Percentiles rank a stretch among this genome's conserved stretches.
These are phyloP conservation scores for Diabrotica virgifera DNA, from an alignment of 1,140 invertebrate genomes.

Conservation along the genomic window DNA sequence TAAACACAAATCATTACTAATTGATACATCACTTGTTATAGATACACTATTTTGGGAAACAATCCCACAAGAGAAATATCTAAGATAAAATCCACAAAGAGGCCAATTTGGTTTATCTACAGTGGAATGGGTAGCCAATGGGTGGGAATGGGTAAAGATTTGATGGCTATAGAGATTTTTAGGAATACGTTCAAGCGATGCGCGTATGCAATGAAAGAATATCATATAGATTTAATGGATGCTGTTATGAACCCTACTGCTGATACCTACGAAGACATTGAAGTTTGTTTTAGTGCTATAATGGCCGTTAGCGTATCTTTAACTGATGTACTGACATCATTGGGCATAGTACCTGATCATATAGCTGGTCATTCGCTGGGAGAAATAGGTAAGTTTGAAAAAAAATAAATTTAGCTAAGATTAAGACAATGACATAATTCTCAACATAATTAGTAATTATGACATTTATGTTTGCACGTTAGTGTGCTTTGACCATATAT, in stretches of 20 bases:
- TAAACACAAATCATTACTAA: neutral
- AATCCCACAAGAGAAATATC: slow-evolving; percentile 15
- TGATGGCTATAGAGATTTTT: slow-evolving; percentile 78
- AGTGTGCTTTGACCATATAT: no score
- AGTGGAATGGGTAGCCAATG: slow-evolving; percentile 96
- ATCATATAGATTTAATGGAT: slow-evolving; percentile 74
- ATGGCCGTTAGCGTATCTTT: slow-evolving; percentile 89
- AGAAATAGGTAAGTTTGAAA: slow-evolving; percentile 55
- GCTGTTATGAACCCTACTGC: slow-evolving; percentile 72
- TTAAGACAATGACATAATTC: no score
- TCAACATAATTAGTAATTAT: no score
- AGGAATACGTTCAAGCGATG: slow-evolving; percentile 69
- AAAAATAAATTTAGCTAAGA: neutral
- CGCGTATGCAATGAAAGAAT: slow-evolving; percentile 68
- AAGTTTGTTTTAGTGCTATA: slow-evolving; percentile 86
- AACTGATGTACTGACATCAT: slow-evolving; percentile 70
- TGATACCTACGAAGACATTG: slow-evolving; percentile 71
- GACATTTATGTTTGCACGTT: no score
- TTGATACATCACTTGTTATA: slow-evolving; percentile 2
- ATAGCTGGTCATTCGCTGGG: slow-evolving; percentile 93
- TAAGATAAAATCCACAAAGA: slow-evolving; percentile 52
- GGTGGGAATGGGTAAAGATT: slow-evolving; percentile 81
- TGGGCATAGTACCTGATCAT: slow-evolving; percentile 82
- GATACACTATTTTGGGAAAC: slow-evolving; percentile 16
- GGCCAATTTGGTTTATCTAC: slow-evolving; percentile 91